phyloP scores from a whole-genome alignment of 1,140 invertebrate genomes.

The Asbolus verrucosus region DNA sequence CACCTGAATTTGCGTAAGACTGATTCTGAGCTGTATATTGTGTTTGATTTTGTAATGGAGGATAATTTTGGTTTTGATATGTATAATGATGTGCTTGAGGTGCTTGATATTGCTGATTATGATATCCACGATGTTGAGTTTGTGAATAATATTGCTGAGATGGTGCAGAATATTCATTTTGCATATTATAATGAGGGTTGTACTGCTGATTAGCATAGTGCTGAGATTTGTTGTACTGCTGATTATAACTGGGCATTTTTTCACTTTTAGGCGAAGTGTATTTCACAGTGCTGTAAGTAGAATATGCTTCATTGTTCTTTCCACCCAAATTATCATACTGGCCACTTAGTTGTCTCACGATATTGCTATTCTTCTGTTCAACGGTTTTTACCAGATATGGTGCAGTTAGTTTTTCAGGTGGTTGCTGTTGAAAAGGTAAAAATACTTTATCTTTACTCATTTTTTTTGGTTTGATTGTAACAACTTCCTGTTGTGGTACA shows the following conservation, averaged over 20 bases:
- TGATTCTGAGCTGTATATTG: conserved; percentile 10
- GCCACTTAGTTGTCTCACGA: conserved; percentile 61
- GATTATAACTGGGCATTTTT: background rate
- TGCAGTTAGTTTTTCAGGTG: conserved; percentile 48
- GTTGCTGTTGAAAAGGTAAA: conserved; percentile 44
- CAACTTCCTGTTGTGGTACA: conserved; percentile 52
- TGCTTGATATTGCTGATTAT: conserved; percentile 15
- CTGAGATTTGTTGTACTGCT: conserved; percentile 3
- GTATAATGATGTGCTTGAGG: conserved; percentile 32
- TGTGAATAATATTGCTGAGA: conserved; percentile 35
- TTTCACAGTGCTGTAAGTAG: conserved; percentile 44
- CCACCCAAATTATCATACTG: conserved; percentile 58
- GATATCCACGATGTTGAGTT: conserved; percentile 2
- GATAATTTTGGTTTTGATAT: conserved; percentile 18
- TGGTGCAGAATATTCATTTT: background rate
- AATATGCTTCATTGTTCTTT: conserved; percentile 47
- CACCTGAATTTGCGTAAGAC: too few species aligned
- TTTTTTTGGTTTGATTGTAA: conserved; percentile 51
- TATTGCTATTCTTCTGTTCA: conserved; percentile 48
- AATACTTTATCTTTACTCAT: conserved; percentile 57
- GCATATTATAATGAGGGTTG: background rate
- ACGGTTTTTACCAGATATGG: conserved; percentile 52
- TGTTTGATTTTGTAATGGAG: conserved; percentile 41
- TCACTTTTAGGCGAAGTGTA: conserved; percentile 13
- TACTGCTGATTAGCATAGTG: background rate